Percentiles rank a stretch among this genome's conserved stretches.
Conservation (phyloP, 2,888 invertebrate genomes). For the Anaspis maculata region DNA sequence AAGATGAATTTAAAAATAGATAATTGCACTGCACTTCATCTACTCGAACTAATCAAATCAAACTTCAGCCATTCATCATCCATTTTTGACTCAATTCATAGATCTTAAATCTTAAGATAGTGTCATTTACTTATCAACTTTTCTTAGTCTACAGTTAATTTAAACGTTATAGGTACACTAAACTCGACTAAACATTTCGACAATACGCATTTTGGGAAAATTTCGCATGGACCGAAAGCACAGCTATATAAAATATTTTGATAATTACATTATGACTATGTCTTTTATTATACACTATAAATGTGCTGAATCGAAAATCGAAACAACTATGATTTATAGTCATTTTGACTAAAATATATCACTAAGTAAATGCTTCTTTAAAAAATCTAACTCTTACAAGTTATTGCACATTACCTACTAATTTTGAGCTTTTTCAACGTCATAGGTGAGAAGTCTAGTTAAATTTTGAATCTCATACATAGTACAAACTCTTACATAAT, state of each 20-base stretch:
- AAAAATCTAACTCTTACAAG: slow-evolving; percentile 12
- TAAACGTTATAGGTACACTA: slow-evolving; percentile 24
- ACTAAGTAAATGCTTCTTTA: slow-evolving; percentile 20
- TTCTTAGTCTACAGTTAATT: slow-evolving; percentile 17
- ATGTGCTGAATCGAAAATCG: slow-evolving; percentile 15
- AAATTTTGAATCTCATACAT: neutral
- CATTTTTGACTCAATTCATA: slow-evolving; percentile 5
- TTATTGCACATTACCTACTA: slow-evolving; percentile 27
- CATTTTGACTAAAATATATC: slow-evolving; percentile 23
- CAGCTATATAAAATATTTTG: slow-evolving; percentile 16
- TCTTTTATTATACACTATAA: slow-evolving; percentile 15
- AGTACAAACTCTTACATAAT: neutral
- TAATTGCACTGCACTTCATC: too few species aligned
- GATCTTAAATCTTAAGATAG: slow-evolving; percentile 17
- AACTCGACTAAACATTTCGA: slow-evolving; percentile 22
- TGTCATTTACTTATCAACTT: slow-evolving; percentile 17
- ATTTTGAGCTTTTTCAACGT: slow-evolving; percentile 19
- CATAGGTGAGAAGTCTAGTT: neutral
- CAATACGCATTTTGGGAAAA: too few species aligned
- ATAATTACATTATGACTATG: slow-evolving; percentile 17
- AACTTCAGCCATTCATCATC: too few species aligned
- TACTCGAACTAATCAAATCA: neutral
- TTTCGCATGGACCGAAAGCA: slow-evolving; percentile 8
- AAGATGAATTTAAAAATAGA: too few species aligned
- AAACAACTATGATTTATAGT: slow-evolving; percentile 22